Evolutionary conservation across 2,888 invertebrate genomes (phyloP), one percentile per base, ranked within the genome.

Genomic region (Cerceris rybyensis): DNA sequence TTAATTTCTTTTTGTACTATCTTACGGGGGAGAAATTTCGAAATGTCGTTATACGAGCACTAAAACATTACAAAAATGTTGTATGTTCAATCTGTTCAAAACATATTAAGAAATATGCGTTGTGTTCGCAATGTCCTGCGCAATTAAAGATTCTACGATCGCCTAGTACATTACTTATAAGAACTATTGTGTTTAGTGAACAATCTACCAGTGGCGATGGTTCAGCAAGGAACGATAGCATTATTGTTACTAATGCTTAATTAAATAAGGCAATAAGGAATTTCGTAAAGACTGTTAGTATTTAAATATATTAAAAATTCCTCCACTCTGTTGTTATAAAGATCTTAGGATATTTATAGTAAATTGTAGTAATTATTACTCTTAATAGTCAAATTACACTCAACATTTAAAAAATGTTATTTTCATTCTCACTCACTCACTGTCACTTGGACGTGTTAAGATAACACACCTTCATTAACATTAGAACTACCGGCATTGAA

Each of bases 1-100:
- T 91, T 43, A 92, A 92, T 70, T 92, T 92, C 69, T 92, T 92
- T 72, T 86, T 92, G 9, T 92, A 92, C 71, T 92, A 89, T 78
- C 86, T 91, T 2, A 89, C 92, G 7, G 92, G 92, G 39, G 84
- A 90, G 57, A 92, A 91, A 70, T 92, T 92, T 74, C 84, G 91
- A 41, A 85, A 77, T 39, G 82, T 86, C 58, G 89, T 89, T 0
- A 78, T 86, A 69, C 74, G 75, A 14, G 82, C 83, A 17, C 75
- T 88, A 46, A 84, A 73, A 14, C 80, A 75, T 59, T 82, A 73
- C 55, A 87, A 80, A 42, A 78, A 69, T 16, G 8, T 17, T 42
- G 74, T 73, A 39, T 70, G 69, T 8, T 72, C 69, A 17, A 41
- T 84, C 11, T 85, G 65, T n/a, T 55, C 76, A 13, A 78, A 66